Evolutionary conservation across 2,797 vertebrate genomes (phyloP), one percentile per base, ranked within the genome.

Genomic region (Jordanella pulchra): DNA sequence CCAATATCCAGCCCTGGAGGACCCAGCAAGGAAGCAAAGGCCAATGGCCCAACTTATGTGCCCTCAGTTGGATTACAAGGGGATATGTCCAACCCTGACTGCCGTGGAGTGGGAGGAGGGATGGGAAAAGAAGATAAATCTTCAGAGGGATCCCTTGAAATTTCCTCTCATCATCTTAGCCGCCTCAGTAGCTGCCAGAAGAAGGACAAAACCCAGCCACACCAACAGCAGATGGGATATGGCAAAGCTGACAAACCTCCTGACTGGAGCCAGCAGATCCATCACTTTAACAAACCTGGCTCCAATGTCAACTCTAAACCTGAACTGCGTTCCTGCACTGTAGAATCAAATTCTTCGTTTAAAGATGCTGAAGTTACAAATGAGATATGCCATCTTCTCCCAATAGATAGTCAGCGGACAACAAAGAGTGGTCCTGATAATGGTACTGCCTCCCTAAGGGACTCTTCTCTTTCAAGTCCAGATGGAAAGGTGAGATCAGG

Each of bases 31-130:
- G 97, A 97, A 85, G 86, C 93, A 10, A 97, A 96, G 91, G 91
- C 96, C 80, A 95, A 89, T 0, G 96, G 96, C 66, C 95, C 96
- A 69, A 97, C 97, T 0, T 95, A 96, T 42, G 96, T 98, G 88
- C 97, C 97, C 89, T 98, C 97, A 0, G 95, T 95, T 64, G 97
- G 96, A 10, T 95, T 95, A 54, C 83, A 96, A 73, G 93, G 94
- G 6, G 96, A 98, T 86, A 89, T 94, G 50, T 85, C 85, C 0
- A 72, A 92, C 6, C 89, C 94, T 0, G 96, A 96, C 73, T 95
- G 95, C 45, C 90, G 92, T 1, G 95, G 94, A 17, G 85, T 94
- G 81, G 90, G 90, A 79, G 94, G 95, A 74, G 86, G 85, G 1
- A 79, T 76, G n/a, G 65, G 89, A 81, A 42, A 94, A 93, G 96